Base-by-base conservation (phyloP, 2,113 vertebrate genomes). In the Aythya baeri region DNA sequence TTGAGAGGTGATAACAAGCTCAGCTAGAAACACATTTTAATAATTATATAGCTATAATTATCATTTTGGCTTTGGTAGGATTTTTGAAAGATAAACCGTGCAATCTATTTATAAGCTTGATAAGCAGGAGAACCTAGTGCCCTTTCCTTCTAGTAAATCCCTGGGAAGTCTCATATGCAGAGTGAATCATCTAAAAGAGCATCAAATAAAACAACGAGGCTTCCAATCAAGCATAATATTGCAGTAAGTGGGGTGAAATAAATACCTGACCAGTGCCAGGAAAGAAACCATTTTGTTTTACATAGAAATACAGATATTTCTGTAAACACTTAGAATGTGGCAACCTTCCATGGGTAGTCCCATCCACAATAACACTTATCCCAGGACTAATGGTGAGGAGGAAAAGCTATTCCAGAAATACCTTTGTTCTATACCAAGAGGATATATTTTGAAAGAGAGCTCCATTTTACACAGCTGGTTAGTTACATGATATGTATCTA, bases 391-490 rank as follows among this genome's bases (percentile, higher is more conserved):
- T 21, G 23, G 3, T 31, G 74, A 90, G 44, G 76, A 21, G 12
- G 44, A 74, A 96, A 80, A 91, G 25, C 86, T 88, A 9, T 61
- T 93, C 52, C 52, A 86, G 72, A 65, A 88, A 88, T 78, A 87
- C 38, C 77, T 96, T 72, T 65, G 57, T 18, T 67, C 23, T 34
- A 50, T 72, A 89, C 49, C n/a, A 57, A 16, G 32, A 75, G 86
- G 49, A 73, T 71, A 49, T 11, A 59, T 54, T 81, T 92, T 62
- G 88, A 94, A 87, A 62, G 49, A 84, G 71, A 86, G 91, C 78
- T 96, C 93, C 73, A 65, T 95, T 95, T 94, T 93, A 86, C 74
- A 67, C 75, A 88, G 86, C 91, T 97, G 91, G 84, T 94, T 97
- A 94, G 91, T 71, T 93, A 74, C 82, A 54, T 62, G 88, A 92